Percentiles rank a stretch among this genome's conserved stretches.
phyloP scores from a whole-genome alignment of 2,113 vertebrate species.

The Microcebus ravelobensis region DNA sequence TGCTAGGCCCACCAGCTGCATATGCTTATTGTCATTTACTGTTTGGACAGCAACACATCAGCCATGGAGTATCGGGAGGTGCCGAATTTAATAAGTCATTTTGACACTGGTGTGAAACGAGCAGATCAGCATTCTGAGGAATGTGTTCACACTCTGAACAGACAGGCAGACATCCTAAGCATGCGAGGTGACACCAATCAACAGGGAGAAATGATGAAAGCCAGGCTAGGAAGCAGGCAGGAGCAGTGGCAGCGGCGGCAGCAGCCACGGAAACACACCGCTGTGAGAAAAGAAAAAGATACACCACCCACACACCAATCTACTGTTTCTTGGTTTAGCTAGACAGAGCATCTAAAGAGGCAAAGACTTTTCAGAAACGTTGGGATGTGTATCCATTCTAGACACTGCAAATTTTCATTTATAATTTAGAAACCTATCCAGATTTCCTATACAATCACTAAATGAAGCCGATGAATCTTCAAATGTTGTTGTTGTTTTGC shows the following conservation, averaged over 20 bases:
- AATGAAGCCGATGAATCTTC: constrained; percentile 69
- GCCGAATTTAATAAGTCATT: constrained; percentile 89
- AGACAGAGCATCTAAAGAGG: constrained; percentile 67
- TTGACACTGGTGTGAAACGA: constrained; percentile 88
- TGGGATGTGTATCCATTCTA: neutral
- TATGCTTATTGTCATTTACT: constrained; percentile 90
- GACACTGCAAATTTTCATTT: constrained; percentile 67
- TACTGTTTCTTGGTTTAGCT: constrained; percentile 59
- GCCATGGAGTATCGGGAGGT: constrained; percentile 83
- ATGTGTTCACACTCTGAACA: constrained; percentile 88
- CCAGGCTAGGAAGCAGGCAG: constrained; percentile 65
- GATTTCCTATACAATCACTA: constrained; percentile 70
- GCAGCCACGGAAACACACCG: constrained; percentile 66
- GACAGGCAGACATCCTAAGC: constrained; percentile 88
- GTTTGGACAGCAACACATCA: constrained; percentile 87
- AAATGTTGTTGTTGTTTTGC: neutral
- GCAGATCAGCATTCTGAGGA: constrained; percentile 88
- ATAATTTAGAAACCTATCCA: constrained; percentile 77
- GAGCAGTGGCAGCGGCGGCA: constrained; percentile 54
- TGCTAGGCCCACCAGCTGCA: constrained; percentile 85
- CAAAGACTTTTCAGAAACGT: constrained; percentile 57
- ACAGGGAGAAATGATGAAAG: constrained; percentile 82
- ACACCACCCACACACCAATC: neutral
- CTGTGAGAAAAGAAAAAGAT: constrained; percentile 34
- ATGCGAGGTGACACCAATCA: constrained; percentile 89